Evolutionary conservation across 2,888 invertebrate species (phyloP).

Genomic region (Rhaphigaster nebulosa): DNA sequence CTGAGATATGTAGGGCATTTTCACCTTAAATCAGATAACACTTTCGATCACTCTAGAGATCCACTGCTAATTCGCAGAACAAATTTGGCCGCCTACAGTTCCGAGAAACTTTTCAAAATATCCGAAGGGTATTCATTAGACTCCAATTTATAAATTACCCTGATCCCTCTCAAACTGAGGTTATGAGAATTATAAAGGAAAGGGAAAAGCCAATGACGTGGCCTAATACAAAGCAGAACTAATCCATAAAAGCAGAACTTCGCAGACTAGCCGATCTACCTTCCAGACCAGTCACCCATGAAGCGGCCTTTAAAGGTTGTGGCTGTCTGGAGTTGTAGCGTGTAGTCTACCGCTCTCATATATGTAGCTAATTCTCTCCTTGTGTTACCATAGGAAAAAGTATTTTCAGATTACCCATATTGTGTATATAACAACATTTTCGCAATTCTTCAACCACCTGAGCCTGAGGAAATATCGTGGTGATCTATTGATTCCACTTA

Average conservation of each 20-base stretch:
- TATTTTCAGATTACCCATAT: no score
- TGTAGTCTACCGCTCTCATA: not conserved
- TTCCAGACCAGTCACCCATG: slow-evolving; percentile 24
- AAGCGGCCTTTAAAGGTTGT: slow-evolving; percentile 45
- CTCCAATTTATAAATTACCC: not conserved
- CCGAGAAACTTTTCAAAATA: not conserved
- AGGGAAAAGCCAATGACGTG: not conserved
- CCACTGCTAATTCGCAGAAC: not conserved
- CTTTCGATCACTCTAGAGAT: no score
- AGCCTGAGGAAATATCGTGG: no score
- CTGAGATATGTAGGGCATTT: no score
- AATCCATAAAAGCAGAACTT: not conserved
- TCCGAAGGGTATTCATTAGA: not conserved
- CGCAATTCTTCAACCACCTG: no score
- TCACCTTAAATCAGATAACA: no score
- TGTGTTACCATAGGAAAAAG: not conserved
- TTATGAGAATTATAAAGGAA: not conserved
- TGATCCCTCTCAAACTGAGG: not conserved
- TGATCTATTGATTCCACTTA: no score
- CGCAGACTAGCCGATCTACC: not conserved
- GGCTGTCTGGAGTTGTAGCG: not conserved
- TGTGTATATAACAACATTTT: no score
- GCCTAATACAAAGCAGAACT: not conserved
- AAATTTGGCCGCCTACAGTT: not conserved
- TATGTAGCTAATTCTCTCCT: no score